Base-by-base conservation (phyloP, 2,888 invertebrate species). In the Mythimna vitellina region DNA sequence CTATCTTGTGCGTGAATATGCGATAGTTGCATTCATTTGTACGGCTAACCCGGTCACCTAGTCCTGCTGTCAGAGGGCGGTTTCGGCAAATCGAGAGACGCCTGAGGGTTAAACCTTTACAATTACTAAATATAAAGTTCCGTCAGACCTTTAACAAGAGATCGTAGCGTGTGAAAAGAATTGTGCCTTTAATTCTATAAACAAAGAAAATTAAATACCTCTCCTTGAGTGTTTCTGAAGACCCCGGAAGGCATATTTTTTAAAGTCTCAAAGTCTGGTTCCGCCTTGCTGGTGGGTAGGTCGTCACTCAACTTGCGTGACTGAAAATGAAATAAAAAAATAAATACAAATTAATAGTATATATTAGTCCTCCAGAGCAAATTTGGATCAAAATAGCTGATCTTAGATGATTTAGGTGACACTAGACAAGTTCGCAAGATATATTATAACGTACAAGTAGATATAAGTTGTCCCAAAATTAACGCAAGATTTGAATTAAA, bases 161-260 rank as follows among this genome's bases (percentile, higher is more conserved):
- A 10, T 53, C 53, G 9, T 20, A 32, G 17, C 1, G 8, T 56
- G 3, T 9, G 4, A 56, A 56, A 56, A 56, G 8, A 9, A 9
- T 14, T 8, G 5, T 32, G 6, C 1, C 6, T 62, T 67, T 32
- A 35, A 35, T 62, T 35, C 10, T n/a, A 7, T 38, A 64, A 38
- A 73, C 10, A 65, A 17, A 53, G 56, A 2, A 68, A 49, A 69
- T 68, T 58, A 53, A 54, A 49, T 82, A 94, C 94, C 91, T 95
- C 95, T 71, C 92, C 91, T 20, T 56, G 62, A 3, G 93, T 93
- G 53, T 86, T 85, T 69, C 95, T 89, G 70, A 95, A 95, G 14
- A 95, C 80, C 3, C 93, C 94, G n/a, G 87, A 85, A 0, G 94
- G 93, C 58, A 94, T 87, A 14, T 85, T 63, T 1, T 76, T 72